Base-by-base conservation (phyloP, 2,113 vertebrate species). In the Oxyruncus cristatus region DNA sequence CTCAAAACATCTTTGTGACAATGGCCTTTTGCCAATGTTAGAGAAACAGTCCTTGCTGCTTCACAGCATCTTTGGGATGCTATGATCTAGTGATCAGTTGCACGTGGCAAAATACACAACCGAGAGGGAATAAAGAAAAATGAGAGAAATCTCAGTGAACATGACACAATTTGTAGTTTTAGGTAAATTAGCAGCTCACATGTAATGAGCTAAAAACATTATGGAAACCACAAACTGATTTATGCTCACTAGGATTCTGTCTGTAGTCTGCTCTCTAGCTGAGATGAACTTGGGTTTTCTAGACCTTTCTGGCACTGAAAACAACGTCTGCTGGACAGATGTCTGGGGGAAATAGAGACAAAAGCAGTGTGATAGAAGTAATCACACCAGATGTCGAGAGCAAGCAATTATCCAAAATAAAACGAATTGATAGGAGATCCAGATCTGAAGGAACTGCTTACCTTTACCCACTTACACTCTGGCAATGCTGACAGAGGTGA, bases 321-420 rank as follows among this genome's bases (percentile, higher is more conserved):
- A 78, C 75, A 88, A 81, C 0, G 49, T 78, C 94, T 94, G 94
- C 27, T 88, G 59, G 75, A 44, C 94, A 96, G 93, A 95, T 95
- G 94, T 93, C 95, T 93, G 62, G 24, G 85, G 85, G 81, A 92
- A 94, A 85, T 1, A 78, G 92, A 95, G 62, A 90, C 78, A 93
- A 96, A 94, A 95, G 71, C 62, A 85, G 65, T 32, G 33, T 52
- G 82, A 90, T 41, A 85, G 88, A 89, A 93, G 53, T 74, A 82
- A 92, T 85, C 44, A 88, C 30, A 78, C 86, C 93, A 97, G 91
- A 92, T 92, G 90, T 82, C 82, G 62, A 93, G 39, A 89, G 71
- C 49, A 88, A 96, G 89, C 49, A 88, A 85, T 86, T 86, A 91
- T n/a, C 72, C 44, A 79, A 94, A 93, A 59, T 39, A 68, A 92